phyloP scores from a whole-genome alignment of 2,113 vertebrate species.

The Mesitornis unicolor region DNA sequence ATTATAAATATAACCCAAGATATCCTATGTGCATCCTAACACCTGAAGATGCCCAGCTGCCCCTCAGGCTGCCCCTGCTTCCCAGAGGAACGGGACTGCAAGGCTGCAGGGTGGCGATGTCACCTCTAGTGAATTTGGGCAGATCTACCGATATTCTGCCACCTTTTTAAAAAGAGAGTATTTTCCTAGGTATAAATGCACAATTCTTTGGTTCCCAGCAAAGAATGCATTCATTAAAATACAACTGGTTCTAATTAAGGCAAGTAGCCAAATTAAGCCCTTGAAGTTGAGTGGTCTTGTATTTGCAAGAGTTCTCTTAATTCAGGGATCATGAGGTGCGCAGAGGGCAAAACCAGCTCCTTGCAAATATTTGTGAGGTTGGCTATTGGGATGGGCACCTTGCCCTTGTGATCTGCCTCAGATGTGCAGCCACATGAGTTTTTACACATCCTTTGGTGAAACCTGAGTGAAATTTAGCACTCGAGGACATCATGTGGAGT shows the following conservation, averaged over 20 bases:
- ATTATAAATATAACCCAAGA: neutral
- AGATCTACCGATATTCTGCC: neutral
- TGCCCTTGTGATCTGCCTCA: neutral
- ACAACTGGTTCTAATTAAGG: neutral
- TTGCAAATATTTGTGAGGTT: neutral
- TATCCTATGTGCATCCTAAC: neutral
- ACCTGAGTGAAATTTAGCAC: neutral
- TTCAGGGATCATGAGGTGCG: fast-evolving
- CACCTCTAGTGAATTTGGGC: neutral
- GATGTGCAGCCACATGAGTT: constrained; percentile 9
- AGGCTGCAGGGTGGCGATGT: neutral
- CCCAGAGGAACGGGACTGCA: fast-evolving
- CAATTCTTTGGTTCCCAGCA: neutral
- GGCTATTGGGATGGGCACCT: neutral
- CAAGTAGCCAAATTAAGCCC: neutral
- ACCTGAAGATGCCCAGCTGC: neutral
- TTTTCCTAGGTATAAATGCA: neutral
- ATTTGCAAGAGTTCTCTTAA: neutral
- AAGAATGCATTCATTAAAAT: neutral
- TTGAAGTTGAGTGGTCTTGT: neutral
- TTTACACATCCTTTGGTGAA: neutral
- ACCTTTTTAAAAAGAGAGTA: neutral
- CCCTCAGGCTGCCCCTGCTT: neutral
- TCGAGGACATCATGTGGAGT: neutral
- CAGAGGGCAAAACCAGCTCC: neutral